Evolutionary conservation across 2,888 invertebrate genomes (phyloP).

Genomic region (Junonia oenone): DNA sequence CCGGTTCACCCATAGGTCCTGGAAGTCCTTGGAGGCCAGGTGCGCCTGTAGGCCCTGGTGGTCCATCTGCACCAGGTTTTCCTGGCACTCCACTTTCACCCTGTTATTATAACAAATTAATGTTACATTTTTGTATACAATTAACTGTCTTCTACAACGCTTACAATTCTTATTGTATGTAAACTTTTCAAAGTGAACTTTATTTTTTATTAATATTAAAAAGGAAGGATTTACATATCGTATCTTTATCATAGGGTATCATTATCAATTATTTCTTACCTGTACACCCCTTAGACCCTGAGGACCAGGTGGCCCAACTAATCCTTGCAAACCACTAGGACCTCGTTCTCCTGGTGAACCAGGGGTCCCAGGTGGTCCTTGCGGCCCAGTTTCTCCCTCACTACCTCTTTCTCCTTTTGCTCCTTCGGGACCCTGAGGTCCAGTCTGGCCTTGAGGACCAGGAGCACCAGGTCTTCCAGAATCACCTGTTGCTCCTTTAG

Average conservation of each 20-base stretch:
- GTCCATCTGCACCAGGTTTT: slow-evolving; percentile 86
- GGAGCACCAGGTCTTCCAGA: slow-evolving; percentile 83
- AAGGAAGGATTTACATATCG: no score
- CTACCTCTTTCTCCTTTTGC: slow-evolving; percentile 86
- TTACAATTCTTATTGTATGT: no score
- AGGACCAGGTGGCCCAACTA: slow-evolving; percentile 81
- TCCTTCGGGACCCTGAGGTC: slow-evolving; percentile 85
- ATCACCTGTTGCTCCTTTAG: slow-evolving; percentile 86
- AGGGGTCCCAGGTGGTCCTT: slow-evolving; percentile 84
- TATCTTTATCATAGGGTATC: no score
- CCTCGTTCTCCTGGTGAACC: slow-evolving; percentile 85
- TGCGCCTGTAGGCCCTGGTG: slow-evolving; percentile 83
- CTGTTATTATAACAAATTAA: no score
- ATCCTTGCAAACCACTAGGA: slow-evolving; percentile 80
- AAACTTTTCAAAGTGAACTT: no score
- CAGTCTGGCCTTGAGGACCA: slow-evolving; percentile 85
- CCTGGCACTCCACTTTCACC: slow-evolving; percentile 87
- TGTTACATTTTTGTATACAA: no score
- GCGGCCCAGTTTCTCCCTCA: slow-evolving; percentile 84
- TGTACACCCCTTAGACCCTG: slow-evolving; percentile 82
- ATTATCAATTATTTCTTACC: no score
- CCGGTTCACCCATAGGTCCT: slow-evolving; percentile 81
- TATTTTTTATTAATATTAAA: no score
- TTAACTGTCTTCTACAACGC: not conserved
- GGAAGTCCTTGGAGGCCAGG: slow-evolving; percentile 83